These are phyloP conservation scores for Vombatus ursinus DNA, from an alignment of 2,113 vertebrate genomes.

Conservation along the genomic window DNA sequence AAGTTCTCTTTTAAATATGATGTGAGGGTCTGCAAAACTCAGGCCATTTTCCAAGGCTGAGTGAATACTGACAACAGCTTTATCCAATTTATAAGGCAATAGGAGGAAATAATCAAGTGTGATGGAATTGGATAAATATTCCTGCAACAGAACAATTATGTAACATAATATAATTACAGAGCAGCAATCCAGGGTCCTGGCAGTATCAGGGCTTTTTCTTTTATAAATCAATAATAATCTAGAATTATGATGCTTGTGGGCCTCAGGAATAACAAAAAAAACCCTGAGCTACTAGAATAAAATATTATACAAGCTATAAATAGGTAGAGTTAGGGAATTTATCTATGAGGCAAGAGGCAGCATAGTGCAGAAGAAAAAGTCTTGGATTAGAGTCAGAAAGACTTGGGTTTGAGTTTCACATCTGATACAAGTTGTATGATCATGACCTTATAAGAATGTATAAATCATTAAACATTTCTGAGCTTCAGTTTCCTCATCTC, in stretches of 20 bases:
- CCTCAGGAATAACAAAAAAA: conserved; percentile 7
- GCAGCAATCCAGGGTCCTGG: conserved; percentile 43
- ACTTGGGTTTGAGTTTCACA: too few relatives aligned
- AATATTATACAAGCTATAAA: background rate
- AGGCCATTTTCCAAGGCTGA: conserved; percentile 54
- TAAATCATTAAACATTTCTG: too few relatives aligned
- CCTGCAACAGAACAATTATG: conserved; percentile 68
- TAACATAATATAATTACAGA: conserved; percentile 65
- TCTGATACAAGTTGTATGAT: too few relatives aligned
- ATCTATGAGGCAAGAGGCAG: background rate
- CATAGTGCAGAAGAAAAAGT: too few relatives aligned
- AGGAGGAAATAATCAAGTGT: conserved; percentile 75
- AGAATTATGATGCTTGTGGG: conserved; percentile 3
- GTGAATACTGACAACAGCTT: conserved; percentile 71
- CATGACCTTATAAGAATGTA: too few relatives aligned
- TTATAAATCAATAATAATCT: conserved; percentile 1
- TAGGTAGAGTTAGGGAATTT: background rate
- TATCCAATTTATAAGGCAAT: conserved; percentile 74
- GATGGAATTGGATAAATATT: conserved; percentile 76
- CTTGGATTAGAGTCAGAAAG: too few relatives aligned
- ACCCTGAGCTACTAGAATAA: background rate
- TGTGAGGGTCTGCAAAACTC: conserved; percentile 65
- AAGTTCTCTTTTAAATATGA: conserved; percentile 60
- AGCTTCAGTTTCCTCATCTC: too few relatives aligned
- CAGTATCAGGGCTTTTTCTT: conserved; percentile 31